Percentiles rank a stretch among this genome's conserved stretches.
Conservation (phyloP, 2,888 invertebrate species). For the Halocaridina rubra region DNA sequence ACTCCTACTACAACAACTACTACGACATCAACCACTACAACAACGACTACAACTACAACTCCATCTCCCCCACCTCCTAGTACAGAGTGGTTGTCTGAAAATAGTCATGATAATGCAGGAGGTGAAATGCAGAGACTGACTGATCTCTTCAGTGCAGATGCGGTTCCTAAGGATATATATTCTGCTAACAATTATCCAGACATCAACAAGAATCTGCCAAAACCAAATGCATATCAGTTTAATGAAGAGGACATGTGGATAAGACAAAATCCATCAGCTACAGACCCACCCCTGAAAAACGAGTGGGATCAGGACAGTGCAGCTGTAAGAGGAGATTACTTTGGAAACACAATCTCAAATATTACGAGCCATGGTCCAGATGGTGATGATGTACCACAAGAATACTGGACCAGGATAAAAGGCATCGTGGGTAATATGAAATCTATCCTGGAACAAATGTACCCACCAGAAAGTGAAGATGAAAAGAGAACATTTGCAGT, state of each 20-base stretch:
- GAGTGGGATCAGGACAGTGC: background rate
- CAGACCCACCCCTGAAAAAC: background rate
- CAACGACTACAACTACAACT: background rate
- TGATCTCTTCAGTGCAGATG: background rate
- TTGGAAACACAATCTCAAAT: background rate
- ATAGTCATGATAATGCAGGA: too few relatives aligned
- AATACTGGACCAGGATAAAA: constrained; percentile 58
- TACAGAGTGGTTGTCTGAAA: too few relatives aligned
- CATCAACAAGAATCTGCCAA: background rate
- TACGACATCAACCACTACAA: background rate
- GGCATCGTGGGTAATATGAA: constrained; percentile 57
- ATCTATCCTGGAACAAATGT: constrained; percentile 49
- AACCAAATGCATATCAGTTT: background rate
- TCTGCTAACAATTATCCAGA: too few relatives aligned
- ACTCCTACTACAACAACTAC: background rate
- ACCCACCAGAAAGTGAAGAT: constrained; percentile 18
- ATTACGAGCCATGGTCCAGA: background rate
- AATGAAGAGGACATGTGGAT: constrained; percentile 3
- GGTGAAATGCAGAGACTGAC: background rate
- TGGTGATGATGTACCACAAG: background rate
- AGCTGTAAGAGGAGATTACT: background rate
- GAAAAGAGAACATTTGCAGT: constrained; percentile 23
- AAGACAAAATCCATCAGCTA: background rate
- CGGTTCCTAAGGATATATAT: background rate
- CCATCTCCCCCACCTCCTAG: background rate